These are phyloP conservation scores for Anguilla obscura DNA, from an alignment of 2,797 vertebrate species.

Conservation along the genomic window DNA sequence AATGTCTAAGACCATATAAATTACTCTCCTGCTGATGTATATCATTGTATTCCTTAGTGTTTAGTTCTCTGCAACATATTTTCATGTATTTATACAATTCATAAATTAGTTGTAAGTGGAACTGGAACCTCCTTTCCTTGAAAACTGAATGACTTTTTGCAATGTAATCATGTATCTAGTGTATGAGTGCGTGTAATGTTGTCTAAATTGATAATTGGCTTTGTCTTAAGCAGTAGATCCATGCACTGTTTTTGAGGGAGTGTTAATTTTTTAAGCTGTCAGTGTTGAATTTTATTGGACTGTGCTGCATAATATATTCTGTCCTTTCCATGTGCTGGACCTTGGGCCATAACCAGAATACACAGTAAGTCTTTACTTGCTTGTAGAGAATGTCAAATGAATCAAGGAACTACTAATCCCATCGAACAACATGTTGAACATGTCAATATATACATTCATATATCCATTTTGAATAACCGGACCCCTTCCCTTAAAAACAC, in stretches of 20 bases:
- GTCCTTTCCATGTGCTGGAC: neutral
- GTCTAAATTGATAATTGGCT: neutral
- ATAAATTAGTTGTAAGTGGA: no score
- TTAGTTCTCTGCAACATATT: no score
- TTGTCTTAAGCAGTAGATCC: neutral
- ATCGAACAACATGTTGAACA: no score
- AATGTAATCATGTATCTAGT: neutral
- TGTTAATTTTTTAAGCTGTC: neutral
- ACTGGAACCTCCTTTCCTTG: no score
- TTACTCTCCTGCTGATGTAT: no score
- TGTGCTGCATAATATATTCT: conserved; percentile 19
- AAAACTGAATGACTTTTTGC: neutral
- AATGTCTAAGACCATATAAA: no score
- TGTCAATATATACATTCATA: no score
- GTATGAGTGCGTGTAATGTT: neutral
- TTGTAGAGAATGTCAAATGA: no score
- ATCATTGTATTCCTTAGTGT: no score
- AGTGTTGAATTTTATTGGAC: neutral
- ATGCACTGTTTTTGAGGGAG: neutral
- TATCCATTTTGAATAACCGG: no score
- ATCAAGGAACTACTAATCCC: no score
- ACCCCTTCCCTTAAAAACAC: neutral
- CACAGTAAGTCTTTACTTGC: conserved; percentile 33
- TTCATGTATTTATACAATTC: neutral
- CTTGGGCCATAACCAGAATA: conserved; percentile 33